These are phyloP conservation scores for Daboia siamensis DNA, from an alignment of 2,113 vertebrate species.

Conservation along the genomic window DNA sequence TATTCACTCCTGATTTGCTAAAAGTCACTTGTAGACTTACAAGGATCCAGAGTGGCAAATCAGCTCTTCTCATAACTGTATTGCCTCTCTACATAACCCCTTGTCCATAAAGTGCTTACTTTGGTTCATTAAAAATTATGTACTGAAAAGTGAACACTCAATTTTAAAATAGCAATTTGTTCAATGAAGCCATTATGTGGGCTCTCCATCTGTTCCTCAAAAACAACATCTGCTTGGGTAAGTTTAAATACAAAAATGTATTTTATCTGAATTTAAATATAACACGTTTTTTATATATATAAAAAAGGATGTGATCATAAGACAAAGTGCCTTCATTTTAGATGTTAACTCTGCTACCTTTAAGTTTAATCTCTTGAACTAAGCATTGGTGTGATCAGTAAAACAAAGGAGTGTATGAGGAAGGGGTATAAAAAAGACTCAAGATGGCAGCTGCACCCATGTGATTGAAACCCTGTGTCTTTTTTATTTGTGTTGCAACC, in stretches of 20 bases:
- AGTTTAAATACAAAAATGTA: constrained; percentile 31
- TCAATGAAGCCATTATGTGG: constrained; percentile 36
- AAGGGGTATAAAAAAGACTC: neutral
- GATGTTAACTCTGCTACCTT: neutral
- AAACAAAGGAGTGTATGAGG: neutral
- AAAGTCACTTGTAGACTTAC: neutral
- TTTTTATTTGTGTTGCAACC: neutral
- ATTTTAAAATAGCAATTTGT: constrained; percentile 46
- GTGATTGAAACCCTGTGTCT: neutral
- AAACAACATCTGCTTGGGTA: constrained; percentile 59
- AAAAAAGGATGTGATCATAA: constrained; percentile 18
- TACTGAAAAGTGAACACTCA: constrained; percentile 33
- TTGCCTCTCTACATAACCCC: neutral
- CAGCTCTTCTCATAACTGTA: neutral
- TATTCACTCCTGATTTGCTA: neutral
- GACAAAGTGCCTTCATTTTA: neutral
- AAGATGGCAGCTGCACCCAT: neutral
- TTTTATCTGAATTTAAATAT: constrained; percentile 32
- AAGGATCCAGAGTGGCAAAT: neutral
- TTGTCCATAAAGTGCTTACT: constrained; percentile 20
- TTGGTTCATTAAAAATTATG: constrained; percentile 21
- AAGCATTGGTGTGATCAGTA: neutral
- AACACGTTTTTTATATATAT: constrained; percentile 6
- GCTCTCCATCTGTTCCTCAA: constrained; percentile 54
- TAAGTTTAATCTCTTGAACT: neutral